Base-by-base conservation (phyloP, 1,140 invertebrate genomes). In the Leptinotarsa texana region DNA sequence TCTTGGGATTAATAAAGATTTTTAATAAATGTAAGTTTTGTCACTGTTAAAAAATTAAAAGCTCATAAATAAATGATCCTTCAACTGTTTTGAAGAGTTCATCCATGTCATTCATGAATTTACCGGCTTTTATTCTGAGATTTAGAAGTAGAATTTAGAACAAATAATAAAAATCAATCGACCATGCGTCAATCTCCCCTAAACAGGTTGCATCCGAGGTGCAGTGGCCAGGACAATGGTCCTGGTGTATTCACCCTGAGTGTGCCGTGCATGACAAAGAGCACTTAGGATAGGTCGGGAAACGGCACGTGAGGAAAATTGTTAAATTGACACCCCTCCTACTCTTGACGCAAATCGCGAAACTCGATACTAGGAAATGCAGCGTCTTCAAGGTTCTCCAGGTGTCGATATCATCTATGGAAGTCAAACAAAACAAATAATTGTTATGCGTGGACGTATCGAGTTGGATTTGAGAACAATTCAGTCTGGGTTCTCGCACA, bases 211-310 rank as follows among this genome's bases (percentile, higher is more conserved):
- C 65, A 68, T 68, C 65, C 57, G 51, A 72, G 33, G 68, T 71
- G 68, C 74, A 75, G 63, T 70, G 69, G 66, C 67, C 67, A 74
- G 73, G 76, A 77, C 76, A 77, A 77, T 77, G 76, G 76, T 74
- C 74, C 63, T 77, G 76, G 76, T 77, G 69, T 77, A 74, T 80
- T 80, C 78, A 80, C 79, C 79, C 78, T 76, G 78, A 57, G 24
- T 75, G 79, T 75, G 77, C 76, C 62, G 11, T 77, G 79, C 77
- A 80, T 80, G 76, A 74, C 74, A 80, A 80, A 71, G 62, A 69
- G 70, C 65, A 62, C 72, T 80, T 80, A 76, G 79, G 79, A 77
- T 80, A 80, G 79, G 79, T 80, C 79, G 78, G 75, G 78, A 67
- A 51, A 21, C 62, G 63, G 75, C 69, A 78, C 79, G 79, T 79